phyloP scores from a whole-genome alignment of 1,140 invertebrate genomes.

The Archegozetes longisetosus region DNA sequence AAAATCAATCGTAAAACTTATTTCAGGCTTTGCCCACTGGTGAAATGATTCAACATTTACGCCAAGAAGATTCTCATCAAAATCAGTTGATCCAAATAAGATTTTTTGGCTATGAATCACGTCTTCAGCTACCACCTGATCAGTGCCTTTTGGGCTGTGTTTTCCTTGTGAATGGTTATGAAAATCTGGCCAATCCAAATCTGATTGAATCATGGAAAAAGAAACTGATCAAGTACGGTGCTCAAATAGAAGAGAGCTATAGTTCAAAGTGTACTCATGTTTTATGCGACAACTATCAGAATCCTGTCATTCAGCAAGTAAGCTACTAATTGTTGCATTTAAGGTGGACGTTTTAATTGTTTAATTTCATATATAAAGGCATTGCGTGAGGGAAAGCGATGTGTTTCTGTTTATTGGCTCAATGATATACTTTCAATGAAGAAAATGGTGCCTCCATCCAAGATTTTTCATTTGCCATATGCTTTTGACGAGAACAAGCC shows the following conservation, averaged over 20 bases:
- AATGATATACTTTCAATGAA: constrained; percentile 70
- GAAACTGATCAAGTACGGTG: constrained; percentile 67
- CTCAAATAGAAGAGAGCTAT: constrained; percentile 70
- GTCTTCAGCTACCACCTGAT: constrained; percentile 53
- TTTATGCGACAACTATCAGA: constrained; percentile 70
- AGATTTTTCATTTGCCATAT: constrained; percentile 73
- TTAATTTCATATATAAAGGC: constrained; percentile 36
- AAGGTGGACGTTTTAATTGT: background rate
- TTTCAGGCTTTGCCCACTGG: too few relatives aligned
- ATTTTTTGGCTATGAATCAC: constrained; percentile 28
- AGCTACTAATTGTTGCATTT: constrained; percentile 9
- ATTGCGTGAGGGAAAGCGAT: constrained; percentile 57
- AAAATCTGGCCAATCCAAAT: constrained; percentile 27
- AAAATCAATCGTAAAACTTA: background rate
- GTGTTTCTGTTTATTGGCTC: constrained; percentile 86
- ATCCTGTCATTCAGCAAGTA: constrained; percentile 67
- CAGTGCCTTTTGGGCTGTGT: constrained; percentile 79
- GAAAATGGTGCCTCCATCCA: constrained; percentile 73
- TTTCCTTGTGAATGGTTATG: constrained; percentile 65
- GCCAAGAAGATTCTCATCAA: background rate
- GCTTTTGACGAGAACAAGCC: constrained; percentile 47
- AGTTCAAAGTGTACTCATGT: constrained; percentile 74
- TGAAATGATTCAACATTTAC: background rate
- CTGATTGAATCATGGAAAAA: constrained; percentile 55
- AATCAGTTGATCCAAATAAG: constrained; percentile 12